Evolutionary conservation across 2,113 vertebrate species (phyloP).

Genomic region (Oryzias curvinotus): DNA sequence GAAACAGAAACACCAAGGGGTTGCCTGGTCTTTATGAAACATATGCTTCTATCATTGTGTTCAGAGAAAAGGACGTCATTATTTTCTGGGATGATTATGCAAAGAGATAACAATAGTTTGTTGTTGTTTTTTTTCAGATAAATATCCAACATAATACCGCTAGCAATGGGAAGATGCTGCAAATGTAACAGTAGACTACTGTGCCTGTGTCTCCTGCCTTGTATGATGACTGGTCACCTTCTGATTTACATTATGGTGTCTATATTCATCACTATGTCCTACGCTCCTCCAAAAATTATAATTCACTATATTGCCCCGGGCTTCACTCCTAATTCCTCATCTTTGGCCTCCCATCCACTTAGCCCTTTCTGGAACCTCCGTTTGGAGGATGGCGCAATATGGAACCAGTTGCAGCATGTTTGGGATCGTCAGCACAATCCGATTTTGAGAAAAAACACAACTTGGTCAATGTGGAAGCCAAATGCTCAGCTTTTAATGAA

Average conservation of each 20-base stretch:
- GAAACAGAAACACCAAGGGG: conserved; percentile 60
- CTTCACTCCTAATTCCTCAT: conserved; percentile 54
- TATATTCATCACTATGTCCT: conserved; percentile 77
- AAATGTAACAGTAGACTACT: conserved; percentile 72
- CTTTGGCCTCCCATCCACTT: conserved; percentile 64
- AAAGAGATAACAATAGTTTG: not conserved
- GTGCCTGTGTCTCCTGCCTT: conserved; percentile 79
- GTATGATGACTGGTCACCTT: conserved; percentile 79
- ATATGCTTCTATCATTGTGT: not conserved
- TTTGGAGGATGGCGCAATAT: conserved; percentile 69
- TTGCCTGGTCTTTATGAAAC: conserved; percentile 18
- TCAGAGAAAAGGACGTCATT: not conserved
- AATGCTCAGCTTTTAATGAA: not conserved
- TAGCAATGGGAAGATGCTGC: conserved; percentile 74
- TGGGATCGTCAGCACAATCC: conserved; percentile 77
- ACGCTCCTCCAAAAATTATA: conserved; percentile 66
- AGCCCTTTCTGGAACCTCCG: conserved; percentile 78
- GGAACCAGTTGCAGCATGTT: conserved; percentile 77
- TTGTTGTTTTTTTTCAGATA: conserved; percentile 27
- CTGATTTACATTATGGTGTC: conserved; percentile 76
- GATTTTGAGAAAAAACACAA: conserved; percentile 62
- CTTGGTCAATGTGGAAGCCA: conserved; percentile 2
- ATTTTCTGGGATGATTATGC: not conserved
- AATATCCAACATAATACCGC: conserved; percentile 6
- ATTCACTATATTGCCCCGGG: conserved; percentile 74